phyloP scores from a whole-genome alignment of 2,113 vertebrate genomes.

The Maccullochella peelii region DNA sequence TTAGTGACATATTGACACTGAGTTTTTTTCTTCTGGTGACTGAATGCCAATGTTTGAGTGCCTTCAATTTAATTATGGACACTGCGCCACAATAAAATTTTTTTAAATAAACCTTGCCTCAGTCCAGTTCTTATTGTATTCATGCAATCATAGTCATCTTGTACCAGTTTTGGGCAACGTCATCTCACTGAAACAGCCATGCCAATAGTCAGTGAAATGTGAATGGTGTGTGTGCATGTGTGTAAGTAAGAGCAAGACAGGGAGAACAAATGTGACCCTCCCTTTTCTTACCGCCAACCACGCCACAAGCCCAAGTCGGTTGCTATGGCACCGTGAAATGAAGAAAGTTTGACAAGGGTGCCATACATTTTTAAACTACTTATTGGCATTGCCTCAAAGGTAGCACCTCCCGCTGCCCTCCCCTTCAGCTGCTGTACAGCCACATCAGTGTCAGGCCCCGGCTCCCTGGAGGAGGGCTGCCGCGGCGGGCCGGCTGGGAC shows the following conservation, averaged over 20 bases:
- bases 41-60: neutral
- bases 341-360: slow-evolving; percentile 78
- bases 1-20: neutral
- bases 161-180: neutral
- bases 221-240: slow-evolving; percentile 25
- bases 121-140: neutral
- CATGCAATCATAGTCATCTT: neutral
- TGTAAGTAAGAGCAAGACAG: slow-evolving; percentile 21
- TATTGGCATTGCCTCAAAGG: slow-evolving; percentile 84
- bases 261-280: slow-evolving; percentile 60
- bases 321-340: slow-evolving; percentile 66
- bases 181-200: slow-evolving; percentile 7
- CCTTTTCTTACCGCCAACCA: slow-evolving; percentile 39
- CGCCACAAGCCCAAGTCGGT: slow-evolving; percentile 42
- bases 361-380: slow-evolving; percentile 79
- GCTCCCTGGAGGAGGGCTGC: slow-evolving; percentile 67
- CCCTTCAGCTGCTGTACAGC: slow-evolving; percentile 84
- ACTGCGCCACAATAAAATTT: neutral
- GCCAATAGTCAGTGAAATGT: slow-evolving; percentile 24
- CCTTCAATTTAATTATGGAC: neutral
- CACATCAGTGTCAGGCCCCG: slow-evolving; percentile 80
- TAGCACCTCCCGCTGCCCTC: slow-evolving; percentile 78
- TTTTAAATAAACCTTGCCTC: neutral
- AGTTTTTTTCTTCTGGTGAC: neutral
- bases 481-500: slow-evolving; percentile 56